Base-by-base conservation (phyloP, 2,888 invertebrate species). In the Orgyia antiqua region DNA sequence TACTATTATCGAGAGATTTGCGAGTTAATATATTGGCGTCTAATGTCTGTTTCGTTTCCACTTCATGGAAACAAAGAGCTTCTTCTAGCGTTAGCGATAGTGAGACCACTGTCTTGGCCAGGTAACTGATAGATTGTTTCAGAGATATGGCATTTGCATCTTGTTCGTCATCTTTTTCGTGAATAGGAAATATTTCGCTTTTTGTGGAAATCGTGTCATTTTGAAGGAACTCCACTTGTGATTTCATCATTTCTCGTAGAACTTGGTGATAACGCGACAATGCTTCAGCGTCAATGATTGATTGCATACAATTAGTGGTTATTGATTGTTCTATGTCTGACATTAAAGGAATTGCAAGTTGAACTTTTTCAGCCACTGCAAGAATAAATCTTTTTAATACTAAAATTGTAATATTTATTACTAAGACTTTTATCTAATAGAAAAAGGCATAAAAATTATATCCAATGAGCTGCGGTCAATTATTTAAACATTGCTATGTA, bases 361-460 rank as follows among this genome's bases (percentile, higher is more conserved):
- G 55, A 10, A 71, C 40, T 46, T 51, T 62, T 30, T 57, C 46
- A 11, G 59, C 46, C 10, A 56, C 78, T 77, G 55, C 12, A 71
- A 71, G 30, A 28, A 28, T n/a, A 6, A 31, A 23, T 20, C n/a
- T n/a, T n/a, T n/a, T n/a, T n/a, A n/a, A n/a, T n/a, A n/a, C n/a
- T n/a, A n/a, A n/a, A n/a, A n/a, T n/a, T n/a, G n/a, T n/a, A n/a
- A n/a, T n/a, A n/a, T n/a, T n/a, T n/a, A n/a, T n/a, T n/a, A n/a
- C n/a, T n/a, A n/a, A n/a, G n/a, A n/a, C n/a, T n/a, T n/a, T n/a
- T n/a, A n/a, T n/a, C n/a, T n/a, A n/a, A n/a, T n/a, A n/a, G n/a
- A n/a, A n/a, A n/a, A n/a, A n/a, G n/a, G n/a, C n/a, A n/a, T n/a
- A n/a, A n/a, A n/a, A n/a, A n/a, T n/a, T n/a, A n/a, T n/a, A n/a